phyloP scores from a whole-genome alignment of 2,113 vertebrate genomes.

The Paramisgurnus dabryanus region DNA sequence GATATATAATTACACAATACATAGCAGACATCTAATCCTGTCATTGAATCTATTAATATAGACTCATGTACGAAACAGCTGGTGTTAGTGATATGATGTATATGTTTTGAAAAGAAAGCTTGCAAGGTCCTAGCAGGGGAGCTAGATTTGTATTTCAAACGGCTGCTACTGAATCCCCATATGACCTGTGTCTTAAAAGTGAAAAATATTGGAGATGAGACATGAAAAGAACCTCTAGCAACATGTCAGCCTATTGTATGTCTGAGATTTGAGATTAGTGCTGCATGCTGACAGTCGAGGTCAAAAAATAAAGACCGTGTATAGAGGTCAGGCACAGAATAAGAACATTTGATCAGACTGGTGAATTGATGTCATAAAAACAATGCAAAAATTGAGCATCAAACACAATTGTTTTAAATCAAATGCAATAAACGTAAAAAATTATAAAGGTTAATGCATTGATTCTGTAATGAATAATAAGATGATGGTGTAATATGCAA shows the following conservation, averaged over 20 bases:
- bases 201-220: conserved; percentile 9
- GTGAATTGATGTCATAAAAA: neutral
- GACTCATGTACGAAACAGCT: neutral
- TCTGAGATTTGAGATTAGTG: conserved; percentile 3
- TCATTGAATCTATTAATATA: neutral
- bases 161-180: conserved; percentile 7
- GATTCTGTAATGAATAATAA: neutral
- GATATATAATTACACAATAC: neutral
- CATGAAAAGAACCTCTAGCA: conserved; percentile 23
- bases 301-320: neutral
- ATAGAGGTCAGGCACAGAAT: neutral
- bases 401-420: too few relatives aligned
- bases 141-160: neutral
- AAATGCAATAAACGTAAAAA: too few relatives aligned
- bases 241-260: conserved; percentile 23
- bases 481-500: conserved; percentile 34
- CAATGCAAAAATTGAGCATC: neutral
- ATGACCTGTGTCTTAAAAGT: conserved; percentile 18
- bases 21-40: neutral
- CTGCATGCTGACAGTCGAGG: conserved; percentile 9
- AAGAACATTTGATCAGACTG: neutral
- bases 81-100: neutral
- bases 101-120: conserved; percentile 20
- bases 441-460: neutral
- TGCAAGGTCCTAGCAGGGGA: neutral